Evolutionary conservation across 2,113 vertebrate species (phyloP).

Genomic region (Athene cunicularia): DNA sequence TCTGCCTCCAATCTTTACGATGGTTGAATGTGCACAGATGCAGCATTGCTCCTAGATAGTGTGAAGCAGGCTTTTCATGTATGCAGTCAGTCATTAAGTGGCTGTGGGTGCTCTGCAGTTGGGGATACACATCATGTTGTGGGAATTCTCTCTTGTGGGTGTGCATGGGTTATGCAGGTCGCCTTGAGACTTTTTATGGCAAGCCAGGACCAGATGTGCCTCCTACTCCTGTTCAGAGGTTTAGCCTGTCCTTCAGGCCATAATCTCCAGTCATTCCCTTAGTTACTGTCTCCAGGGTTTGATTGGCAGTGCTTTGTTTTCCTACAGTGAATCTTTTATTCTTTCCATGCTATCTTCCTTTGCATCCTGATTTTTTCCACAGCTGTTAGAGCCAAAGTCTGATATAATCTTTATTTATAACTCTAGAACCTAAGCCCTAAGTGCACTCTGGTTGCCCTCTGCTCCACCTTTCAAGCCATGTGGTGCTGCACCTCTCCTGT

Average conservation of each 20-base stretch:
- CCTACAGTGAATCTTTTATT: not conserved
- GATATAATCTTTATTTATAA: not conserved
- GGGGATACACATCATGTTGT: not conserved
- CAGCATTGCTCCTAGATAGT: not conserved
- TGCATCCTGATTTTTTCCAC: not conserved
- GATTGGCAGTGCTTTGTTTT: not conserved
- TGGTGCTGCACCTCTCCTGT: not conserved
- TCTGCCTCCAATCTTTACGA: not conserved
- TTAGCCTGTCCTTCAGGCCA: not conserved
- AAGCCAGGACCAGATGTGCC: not conserved
- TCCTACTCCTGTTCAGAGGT: not conserved
- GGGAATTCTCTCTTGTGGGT: not conserved
- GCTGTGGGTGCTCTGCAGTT: not conserved
- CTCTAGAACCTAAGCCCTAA: not conserved
- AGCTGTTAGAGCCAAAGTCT: not conserved
- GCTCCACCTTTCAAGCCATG: not conserved
- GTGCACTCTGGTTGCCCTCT: not conserved
- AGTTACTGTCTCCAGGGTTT: not conserved
- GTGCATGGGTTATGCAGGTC: not conserved
- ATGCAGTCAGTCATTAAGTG: not conserved
- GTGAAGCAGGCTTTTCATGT: not conserved
- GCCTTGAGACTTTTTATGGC: not conserved
- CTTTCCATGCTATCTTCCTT: not conserved
- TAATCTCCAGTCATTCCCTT: not conserved
- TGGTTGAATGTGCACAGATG: not conserved